A percentile compares a stretch with the other conserved stretches of the same genome.
Conservation (phyloP, 2,797 vertebrate species). For the Phoxinus dragarum region DNA sequence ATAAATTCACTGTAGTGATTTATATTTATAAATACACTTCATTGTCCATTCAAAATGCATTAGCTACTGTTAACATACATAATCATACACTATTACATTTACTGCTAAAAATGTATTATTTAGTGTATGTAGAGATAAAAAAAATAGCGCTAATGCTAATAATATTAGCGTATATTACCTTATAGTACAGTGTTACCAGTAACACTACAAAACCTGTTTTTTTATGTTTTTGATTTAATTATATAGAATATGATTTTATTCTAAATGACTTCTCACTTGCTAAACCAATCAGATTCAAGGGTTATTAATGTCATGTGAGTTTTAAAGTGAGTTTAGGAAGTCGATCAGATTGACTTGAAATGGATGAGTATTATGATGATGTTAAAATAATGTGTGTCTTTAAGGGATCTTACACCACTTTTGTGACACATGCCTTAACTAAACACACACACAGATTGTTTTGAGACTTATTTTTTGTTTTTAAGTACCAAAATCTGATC, state of each 20-base stretch:
- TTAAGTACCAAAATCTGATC: constrained; percentile 32
- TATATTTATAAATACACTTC: neutral
- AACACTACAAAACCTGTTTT: neutral
- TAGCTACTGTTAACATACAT: neutral
- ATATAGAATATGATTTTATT: constrained; percentile 3
- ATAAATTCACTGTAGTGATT: neutral
- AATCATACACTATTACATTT: neutral
- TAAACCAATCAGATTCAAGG: neutral
- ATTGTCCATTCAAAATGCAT: neutral
- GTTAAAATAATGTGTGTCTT: neutral
- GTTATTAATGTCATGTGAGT: neutral
- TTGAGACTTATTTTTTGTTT: neutral
- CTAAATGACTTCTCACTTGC: neutral
- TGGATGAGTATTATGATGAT: neutral
- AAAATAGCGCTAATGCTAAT: neutral
- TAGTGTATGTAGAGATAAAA: too few relatives aligned
- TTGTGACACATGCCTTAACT: constrained; percentile 1
- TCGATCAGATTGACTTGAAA: neutral
- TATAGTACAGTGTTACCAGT: neutral
- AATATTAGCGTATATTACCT: neutral
- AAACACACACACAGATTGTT: neutral
- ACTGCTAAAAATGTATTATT: neutral
- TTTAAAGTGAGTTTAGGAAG: neutral
- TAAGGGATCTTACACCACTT: neutral
- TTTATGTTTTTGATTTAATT: neutral